Evolutionary conservation across 2,113 vertebrate species (phyloP), one percentile per base, ranked within the genome.

Genomic region (Passer montanus): DNA sequence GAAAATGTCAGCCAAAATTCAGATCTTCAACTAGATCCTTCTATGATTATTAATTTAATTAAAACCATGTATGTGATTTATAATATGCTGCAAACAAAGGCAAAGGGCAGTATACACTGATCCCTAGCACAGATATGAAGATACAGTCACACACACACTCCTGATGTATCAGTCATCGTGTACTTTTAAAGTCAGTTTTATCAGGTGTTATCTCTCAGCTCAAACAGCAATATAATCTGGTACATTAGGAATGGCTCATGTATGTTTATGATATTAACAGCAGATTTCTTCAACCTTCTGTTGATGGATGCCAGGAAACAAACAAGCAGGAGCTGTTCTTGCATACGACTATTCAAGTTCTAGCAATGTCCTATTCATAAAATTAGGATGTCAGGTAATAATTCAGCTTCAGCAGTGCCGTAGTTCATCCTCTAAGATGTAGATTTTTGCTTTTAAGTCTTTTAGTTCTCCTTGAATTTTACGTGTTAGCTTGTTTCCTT

Each of bases 371-470:
- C 50, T 41, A 19, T 77, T 90, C 67, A 28, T 76, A 83, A 62
- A 92, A 63, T 26, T 14, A 70, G 47, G 53, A 69, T 86, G 31
- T 27, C 53, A 79, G 39, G 18, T 93, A 75, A 84, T n/a, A 37
- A 56, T 31, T 85, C 50, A 68, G 21, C 30, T 33, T 99, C 96
- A 99, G 85, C 98, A 98, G 55, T 98, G 95, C 46, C 99, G 96
- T 27, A 99, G 97, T 20, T 99, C 98, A 30, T 99, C 99, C 95
- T 99, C 99, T 74, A 99, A 97, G 44, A 95, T 94, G 31, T 98
- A 99, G 67, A 99, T 98, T 94, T 99, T 99, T 27, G 98, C 98
- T 97, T 99, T 99, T 28, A 99, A 97, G 21, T 86, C 96, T 97
- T 98, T 98, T 46, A 99, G 97, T 83, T 99, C 99, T 41, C 95